Base-by-base conservation (phyloP, 2,888 invertebrate genomes). In the Brachyptera putata region DNA sequence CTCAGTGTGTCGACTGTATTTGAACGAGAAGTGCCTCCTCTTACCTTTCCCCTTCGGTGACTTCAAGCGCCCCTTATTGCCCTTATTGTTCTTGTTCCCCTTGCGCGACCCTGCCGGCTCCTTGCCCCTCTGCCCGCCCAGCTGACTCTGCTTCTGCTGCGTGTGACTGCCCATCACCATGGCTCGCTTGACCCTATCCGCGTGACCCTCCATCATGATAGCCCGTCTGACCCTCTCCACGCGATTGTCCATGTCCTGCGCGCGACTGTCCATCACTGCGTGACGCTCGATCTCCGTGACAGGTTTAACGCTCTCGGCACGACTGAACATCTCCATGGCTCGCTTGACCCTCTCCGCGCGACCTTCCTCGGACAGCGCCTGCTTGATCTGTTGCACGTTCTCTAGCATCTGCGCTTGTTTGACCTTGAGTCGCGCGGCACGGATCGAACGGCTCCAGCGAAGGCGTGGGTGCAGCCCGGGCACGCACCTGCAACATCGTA, bases 381-480 rank as follows among this genome's bases (percentile, higher is more conserved):
- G n/a, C n/a, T n/a, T n/a, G n/a, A n/a, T n/a, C n/a, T n/a, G n/a
- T n/a, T n/a, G n/a, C n/a, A n/a, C n/a, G n/a, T n/a, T n/a, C n/a
- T n/a, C n/a, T n/a, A n/a, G n/a, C n/a, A n/a, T n/a, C n/a, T n/a
- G n/a, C n/a, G n/a, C n/a, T 37, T 25, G 36, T 2, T 7, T 21
- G 4, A 14, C 34, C 14, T 21, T 37, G 24, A 56, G 26, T 22
- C 18, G 58, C 26, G 9, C 61, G 39, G 84, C 56, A 85, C 76
- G 1, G 83, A 81, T 64, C 81, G 78, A 68, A 24, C 91, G 79
- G 69, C 87, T 90, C 88, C 90, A 91, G 53, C 92, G 79, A 36
- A 93, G 80, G 9, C 91, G 79, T 0, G 95, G 95, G 76, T 95
- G 95, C 70, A 91, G 89, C 4, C 91, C 93, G 0, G 87, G 82